Conservation (phyloP, 2,113 vertebrate genomes). For the Vireo altiloquus region DNA sequence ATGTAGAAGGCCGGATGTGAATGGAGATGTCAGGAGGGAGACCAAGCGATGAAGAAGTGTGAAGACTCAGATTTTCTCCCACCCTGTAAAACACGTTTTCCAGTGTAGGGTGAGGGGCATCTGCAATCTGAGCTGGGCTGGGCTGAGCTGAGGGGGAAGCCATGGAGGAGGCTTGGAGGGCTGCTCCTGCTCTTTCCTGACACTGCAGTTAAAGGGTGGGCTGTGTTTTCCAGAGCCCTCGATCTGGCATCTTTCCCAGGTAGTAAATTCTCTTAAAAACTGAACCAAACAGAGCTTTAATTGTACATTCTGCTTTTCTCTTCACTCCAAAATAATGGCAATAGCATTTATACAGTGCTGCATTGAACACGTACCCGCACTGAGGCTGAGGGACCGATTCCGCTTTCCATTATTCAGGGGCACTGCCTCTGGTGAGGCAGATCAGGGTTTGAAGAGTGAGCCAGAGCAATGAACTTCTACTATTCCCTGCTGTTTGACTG, state of each 20-base stretch:
- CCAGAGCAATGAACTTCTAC: conserved; percentile 44
- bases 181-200: not conserved
- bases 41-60: not conserved
- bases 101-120: not conserved
- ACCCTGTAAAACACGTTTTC: not conserved
- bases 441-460: conserved; percentile 37
- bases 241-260: not conserved
- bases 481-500: conserved; percentile 51
- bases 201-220: not conserved
- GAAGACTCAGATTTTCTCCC: not conserved
- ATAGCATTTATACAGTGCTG: not conserved
- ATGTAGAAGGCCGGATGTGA: not conserved
- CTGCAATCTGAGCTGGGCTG: not conserved
- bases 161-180: not conserved
- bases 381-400: conserved; percentile 7
- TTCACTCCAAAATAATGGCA: not conserved
- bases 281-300: conserved; percentile 28
- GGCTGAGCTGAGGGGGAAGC: not conserved
- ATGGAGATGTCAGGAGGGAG: not conserved
- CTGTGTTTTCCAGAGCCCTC: conserved; percentile 21
- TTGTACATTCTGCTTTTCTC: conserved; percentile 46
- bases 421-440: not conserved
- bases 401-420: not conserved
- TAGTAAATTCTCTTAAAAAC: conserved; percentile 36
- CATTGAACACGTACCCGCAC: not conserved